phyloP scores from a whole-genome alignment of 2,113 vertebrate species.

The Pristiophorus japonicus region DNA sequence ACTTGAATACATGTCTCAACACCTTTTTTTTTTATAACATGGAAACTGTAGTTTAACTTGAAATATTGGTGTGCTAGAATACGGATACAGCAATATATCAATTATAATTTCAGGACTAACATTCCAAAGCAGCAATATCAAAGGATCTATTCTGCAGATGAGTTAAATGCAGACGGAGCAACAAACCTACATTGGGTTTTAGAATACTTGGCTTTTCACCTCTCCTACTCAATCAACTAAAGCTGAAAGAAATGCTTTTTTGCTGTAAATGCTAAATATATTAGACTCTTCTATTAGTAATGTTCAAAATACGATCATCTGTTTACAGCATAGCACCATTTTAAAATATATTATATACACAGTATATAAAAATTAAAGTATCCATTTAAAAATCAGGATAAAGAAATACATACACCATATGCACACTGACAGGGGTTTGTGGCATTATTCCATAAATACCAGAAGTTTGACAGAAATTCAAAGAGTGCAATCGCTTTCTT shows the following conservation, averaged over 20 bases:
- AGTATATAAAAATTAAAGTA: background rate
- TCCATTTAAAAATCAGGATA: background rate
- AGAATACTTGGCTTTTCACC: background rate
- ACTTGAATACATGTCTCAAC: background rate
- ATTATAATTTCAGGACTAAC: background rate
- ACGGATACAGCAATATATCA: background rate
- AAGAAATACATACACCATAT: background rate
- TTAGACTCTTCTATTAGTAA: background rate
- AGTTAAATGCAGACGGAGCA: background rate
- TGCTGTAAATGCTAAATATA: background rate
- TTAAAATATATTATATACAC: background rate
- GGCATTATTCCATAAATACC: background rate
- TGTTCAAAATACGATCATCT: background rate
- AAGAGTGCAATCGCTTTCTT: background rate
- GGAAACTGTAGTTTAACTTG: background rate
- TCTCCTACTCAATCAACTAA: background rate
- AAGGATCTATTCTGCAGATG: background rate
- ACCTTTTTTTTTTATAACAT: background rate
- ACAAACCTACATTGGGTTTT: background rate
- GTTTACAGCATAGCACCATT: background rate
- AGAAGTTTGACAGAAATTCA: background rate
- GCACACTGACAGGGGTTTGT: background rate
- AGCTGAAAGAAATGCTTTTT: background rate
- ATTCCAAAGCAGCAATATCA: background rate
- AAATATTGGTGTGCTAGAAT: background rate